Evolutionary conservation across 2,797 vertebrate species (phyloP).

Genomic region (Tangara arthus): DNA sequence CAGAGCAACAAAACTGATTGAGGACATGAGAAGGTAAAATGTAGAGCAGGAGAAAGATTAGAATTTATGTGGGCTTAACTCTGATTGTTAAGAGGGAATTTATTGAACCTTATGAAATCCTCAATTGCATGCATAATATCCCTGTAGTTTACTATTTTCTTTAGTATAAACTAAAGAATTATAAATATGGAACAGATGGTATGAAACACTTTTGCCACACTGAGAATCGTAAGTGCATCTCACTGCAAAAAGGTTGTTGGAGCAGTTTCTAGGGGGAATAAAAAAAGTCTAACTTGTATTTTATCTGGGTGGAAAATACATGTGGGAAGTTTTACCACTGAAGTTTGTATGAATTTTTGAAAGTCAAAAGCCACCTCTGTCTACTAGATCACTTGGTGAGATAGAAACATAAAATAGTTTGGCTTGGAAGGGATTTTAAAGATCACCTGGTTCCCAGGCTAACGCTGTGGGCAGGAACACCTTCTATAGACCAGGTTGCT

Average conservation of each 20-base stretch:
- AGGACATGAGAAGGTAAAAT: slow-evolving; percentile 16
- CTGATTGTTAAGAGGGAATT: slow-evolving; percentile 54
- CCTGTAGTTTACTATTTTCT: slow-evolving; percentile 61
- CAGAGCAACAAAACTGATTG: not conserved
- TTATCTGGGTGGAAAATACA: not conserved
- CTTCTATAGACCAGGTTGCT: not conserved
- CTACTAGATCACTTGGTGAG: not conserved
- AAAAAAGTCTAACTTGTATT: not conserved
- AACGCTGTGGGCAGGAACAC: not conserved
- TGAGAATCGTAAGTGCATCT: not conserved
- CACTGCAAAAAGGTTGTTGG: not conserved
- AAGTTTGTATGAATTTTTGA: slow-evolving; percentile 2
- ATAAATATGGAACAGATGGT: slow-evolving; percentile 68
- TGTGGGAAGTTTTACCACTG: not conserved
- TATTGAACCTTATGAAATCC: slow-evolving; percentile 64
- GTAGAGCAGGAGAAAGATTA: slow-evolving; percentile 23
- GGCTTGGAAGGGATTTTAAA: not conserved
- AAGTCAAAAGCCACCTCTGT: not conserved
- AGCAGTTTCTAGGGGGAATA: not conserved
- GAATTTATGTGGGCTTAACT: slow-evolving; percentile 32
- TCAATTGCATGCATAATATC: slow-evolving; percentile 55
- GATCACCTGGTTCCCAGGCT: not conserved
- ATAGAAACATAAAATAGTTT: not conserved
- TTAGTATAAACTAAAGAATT: slow-evolving; percentile 59
- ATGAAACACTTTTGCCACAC: slow-evolving; percentile 50